phyloP scores from a whole-genome alignment of 2,797 vertebrate genomes.

The Florisuga fusca region DNA sequence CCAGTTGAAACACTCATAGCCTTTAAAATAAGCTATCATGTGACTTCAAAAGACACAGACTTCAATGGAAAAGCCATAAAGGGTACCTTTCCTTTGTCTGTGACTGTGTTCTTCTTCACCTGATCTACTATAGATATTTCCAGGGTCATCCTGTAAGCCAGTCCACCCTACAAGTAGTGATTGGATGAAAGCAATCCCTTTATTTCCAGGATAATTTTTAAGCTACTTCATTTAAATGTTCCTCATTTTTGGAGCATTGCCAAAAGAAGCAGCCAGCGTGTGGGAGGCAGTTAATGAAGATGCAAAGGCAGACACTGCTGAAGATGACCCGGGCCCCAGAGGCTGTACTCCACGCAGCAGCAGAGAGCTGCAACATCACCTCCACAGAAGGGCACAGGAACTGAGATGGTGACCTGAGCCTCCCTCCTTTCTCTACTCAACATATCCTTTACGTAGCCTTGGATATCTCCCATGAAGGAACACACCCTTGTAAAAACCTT shows the following conservation, averaged over 20 bases:
- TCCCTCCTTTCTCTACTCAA: neutral
- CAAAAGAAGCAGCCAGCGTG: neutral
- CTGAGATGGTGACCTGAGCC: neutral
- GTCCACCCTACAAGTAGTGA: neutral
- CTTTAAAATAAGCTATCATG: neutral
- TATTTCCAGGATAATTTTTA: neutral
- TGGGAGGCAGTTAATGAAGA: neutral
- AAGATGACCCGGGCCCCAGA: neutral
- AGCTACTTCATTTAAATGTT: neutral
- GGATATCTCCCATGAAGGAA: neutral
- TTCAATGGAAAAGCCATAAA: neutral
- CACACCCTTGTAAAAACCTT: neutral
- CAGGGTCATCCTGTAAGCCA: neutral
- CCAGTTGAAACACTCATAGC: neutral
- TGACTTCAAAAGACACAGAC: neutral
- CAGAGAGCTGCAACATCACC: neutral
- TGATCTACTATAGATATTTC: neutral
- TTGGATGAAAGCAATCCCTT: neutral
- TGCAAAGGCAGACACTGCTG: neutral
- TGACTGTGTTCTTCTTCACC: neutral
- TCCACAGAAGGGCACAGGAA: neutral
- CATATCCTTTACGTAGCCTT: fast-evolving
- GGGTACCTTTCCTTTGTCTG: neutral
- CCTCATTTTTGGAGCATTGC: neutral
- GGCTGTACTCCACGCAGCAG: neutral